Base-by-base conservation (phyloP, 2,888 invertebrate genomes). In the Cremastinae sp. region DNA sequence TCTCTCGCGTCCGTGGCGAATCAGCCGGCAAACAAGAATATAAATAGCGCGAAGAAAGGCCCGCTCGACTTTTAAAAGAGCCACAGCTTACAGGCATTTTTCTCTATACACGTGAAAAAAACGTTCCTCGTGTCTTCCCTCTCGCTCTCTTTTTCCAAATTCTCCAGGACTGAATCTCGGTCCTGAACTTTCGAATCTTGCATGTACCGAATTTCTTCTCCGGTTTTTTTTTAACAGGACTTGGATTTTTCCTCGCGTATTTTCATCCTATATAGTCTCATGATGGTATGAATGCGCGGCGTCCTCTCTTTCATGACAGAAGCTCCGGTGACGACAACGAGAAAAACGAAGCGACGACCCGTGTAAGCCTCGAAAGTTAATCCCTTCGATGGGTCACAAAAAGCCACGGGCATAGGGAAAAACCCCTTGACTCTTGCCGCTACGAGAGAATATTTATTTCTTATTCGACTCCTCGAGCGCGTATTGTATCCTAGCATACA, bases 1-100 rank as follows among this genome's bases (percentile, higher is more conserved):
- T n/a, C n/a, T n/a, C n/a, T 45, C 53, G 65, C 56, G 75, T 70
- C 84, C 86, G 84, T 87, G 83, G 84, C 87, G 85, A 87, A 87
- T 87, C 83, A 86, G 80, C 81, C 80, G 83, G 76, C 79, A 82
- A 83, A 83, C 82, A 82, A 82, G 82, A 86, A 82, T 84, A 84
- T 83, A 86, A 86, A 86, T 84, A 84, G 83, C 55, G 28, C 28
- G 35, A 74, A 64, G 72, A 69, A 70, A 64, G 56, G 56, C 58
- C 65, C 65, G 49, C 55, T 41, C 45, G 22, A 39, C 45, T 18
- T 37, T 45, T 55, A 56, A 62, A 68, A 72, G 61, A 72, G 55
- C 72, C 53, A 16, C 18, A 37, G 14, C n/a, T 51, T 49, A 3
- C 20, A 37, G 37, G 22, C 10, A 43, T 37, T 12, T 45, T 10